These are phyloP conservation scores for Cottus gobio DNA, from an alignment of 2,113 vertebrate species.

Conservation along the genomic window DNA sequence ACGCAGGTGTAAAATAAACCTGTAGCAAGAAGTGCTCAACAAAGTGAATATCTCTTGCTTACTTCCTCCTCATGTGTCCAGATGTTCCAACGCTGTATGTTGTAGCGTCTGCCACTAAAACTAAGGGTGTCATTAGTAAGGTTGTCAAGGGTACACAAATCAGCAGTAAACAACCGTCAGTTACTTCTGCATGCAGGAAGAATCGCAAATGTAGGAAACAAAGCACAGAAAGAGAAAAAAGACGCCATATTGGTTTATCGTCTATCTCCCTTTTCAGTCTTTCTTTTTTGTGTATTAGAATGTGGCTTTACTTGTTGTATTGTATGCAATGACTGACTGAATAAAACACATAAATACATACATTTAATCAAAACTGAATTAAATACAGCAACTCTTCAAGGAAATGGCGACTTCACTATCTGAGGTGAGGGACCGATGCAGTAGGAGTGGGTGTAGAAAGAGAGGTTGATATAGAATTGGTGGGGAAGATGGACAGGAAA, in stretches of 20 bases:
- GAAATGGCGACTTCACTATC: constrained; percentile 22
- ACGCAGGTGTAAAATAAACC: neutral
- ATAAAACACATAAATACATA: too few relatives aligned
- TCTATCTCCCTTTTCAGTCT: too few relatives aligned
- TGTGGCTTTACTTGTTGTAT: too few relatives aligned
- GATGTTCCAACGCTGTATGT: neutral
- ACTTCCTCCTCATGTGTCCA: neutral
- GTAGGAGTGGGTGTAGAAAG: neutral
- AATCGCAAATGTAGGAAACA: neutral
- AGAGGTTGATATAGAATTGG: neutral
- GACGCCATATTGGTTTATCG: neutral
- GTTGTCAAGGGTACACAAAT: neutral
- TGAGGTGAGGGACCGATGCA: neutral
- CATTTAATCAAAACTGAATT: neutral
- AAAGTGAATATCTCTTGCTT: neutral
- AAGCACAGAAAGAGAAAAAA: neutral
- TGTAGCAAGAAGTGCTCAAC: neutral
- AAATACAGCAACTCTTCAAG: neutral
- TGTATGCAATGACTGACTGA: too few relatives aligned
- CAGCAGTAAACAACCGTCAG: neutral
- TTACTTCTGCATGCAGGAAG: neutral
- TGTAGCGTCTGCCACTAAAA: neutral
- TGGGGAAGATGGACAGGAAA: neutral
- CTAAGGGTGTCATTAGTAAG: neutral
- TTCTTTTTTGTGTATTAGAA: too few relatives aligned